Evolutionary conservation across 2,888 invertebrate genomes (phyloP), one percentile per base, ranked within the genome.

Genomic region (Nomada fucata): DNA sequence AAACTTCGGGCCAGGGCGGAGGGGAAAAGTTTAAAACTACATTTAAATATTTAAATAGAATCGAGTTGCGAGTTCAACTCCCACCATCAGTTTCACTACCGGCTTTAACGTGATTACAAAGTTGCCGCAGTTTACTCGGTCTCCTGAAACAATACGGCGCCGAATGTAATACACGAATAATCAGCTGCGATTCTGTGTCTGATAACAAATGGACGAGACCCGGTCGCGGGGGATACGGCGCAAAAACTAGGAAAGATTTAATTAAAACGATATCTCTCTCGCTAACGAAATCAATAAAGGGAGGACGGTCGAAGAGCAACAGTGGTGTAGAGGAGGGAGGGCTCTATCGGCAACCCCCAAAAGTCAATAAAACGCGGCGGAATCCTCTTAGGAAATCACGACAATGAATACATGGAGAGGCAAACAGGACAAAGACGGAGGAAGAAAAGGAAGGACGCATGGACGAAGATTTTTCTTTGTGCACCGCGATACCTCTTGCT

Each of bases 31-130:
- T 73, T 77, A 73, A 77, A 77, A 65, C 64, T 60, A 42, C 78
- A 61, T 78, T 77, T 71, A 79, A 79, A 79, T 79, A 79, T 79
- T 79, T 79, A 79, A 79, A 79, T 79, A 77, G 78, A 71, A 65
- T 79, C 78, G 70, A 61, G 79, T 65, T 20, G 78, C 78, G 47
- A 79, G 67, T 64, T 47, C 65, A 78, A 79, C 70, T 60, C 53
- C 52, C 59, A 53, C 79, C 79, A 71, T 79, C 79, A 71, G 79
- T 79, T 79, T 77, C 79, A 65, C 78, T 65, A 23, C 60, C 78
- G 47, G 65, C 64, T 79, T 71, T 79, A 77, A 79, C 78, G 78
- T 61, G 79, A 79, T 79, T 79, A 78, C 79, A 36, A 79, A 78
- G 70, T 79, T 79, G 78, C 69, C 71, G 42, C 78, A 50, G 71